Conservation (phyloP, 2,797 vertebrate species). For the Pangasius macronema region DNA sequence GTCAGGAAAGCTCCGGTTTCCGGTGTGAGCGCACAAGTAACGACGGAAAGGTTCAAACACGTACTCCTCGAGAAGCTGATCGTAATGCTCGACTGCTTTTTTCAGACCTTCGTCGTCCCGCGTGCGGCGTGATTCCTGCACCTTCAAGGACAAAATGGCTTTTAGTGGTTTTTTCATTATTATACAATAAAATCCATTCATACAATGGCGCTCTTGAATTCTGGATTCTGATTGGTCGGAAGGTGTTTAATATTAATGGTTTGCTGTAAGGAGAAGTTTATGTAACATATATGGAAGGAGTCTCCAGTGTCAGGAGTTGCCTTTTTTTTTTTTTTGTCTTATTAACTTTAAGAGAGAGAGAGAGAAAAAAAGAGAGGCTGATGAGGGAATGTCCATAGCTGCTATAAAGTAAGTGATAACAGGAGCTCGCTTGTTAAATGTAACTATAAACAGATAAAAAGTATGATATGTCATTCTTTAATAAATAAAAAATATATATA, state of each 20-base stretch:
- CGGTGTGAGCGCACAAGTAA: no score
- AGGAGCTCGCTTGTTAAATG: neutral
- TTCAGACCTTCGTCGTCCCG: constrained; percentile 84
- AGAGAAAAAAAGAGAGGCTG: neutral
- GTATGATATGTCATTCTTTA: no score
- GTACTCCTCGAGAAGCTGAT: constrained; percentile 86
- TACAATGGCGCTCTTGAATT: neutral
- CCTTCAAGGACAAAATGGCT: constrained; percentile 59
- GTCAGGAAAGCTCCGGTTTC: neutral
- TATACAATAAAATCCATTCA: neutral
- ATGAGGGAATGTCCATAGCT: neutral
- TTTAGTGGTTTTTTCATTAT: neutral
- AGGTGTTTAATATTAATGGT: neutral
- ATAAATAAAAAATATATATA: no score
- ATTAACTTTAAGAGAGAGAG: no score
- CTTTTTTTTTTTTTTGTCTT: neutral
- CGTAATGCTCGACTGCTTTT: constrained; percentile 85
- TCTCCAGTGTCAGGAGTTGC: neutral
- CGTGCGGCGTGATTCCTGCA: constrained; percentile 82
- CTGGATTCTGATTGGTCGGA: neutral
- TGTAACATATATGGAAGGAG: neutral
- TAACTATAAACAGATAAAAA: neutral
- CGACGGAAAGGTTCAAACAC: constrained; percentile 13
- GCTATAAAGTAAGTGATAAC: neutral
- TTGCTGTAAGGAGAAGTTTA: neutral